Evolutionary conservation across 2,888 invertebrate species (phyloP), one percentile per base, ranked within the genome.

Genomic region (Brachylomia viminalis): DNA sequence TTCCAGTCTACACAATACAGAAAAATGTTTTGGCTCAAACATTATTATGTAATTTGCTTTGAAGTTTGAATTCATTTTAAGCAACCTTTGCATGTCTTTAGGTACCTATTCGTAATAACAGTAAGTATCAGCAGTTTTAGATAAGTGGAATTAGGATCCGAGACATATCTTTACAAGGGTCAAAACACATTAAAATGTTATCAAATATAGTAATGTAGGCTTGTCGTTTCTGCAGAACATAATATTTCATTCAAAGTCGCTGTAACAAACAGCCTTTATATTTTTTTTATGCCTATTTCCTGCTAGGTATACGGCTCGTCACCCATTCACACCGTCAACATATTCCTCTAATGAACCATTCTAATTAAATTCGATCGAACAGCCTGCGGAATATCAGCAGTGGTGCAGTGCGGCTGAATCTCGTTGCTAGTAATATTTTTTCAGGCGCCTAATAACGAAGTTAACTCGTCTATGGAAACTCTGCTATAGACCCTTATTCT

Each of bases 381-480:
- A 69, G 88, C 88, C 88, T 88, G 80, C 83, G 56, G 64, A 78
- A 84, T 72, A 82, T 67, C 65, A 70, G 69, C 54, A 69, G 75
- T 87, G 87, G 73, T 85, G 87, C 87, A 87, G 62, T 85, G 85
- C 87, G 82, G 86, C 42, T 83, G 68, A 72, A 80, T 80, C 78
- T 80, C 58, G 61, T 85, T 87, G 88, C 89, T 72, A 58, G 64
- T 70, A 30, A 75, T 75, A 85, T 87, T 88, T 72, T 72, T 49
- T 61, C 83, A 87, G 88, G 88, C 87, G 87, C 71, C 79, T 27
- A 5, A 56, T 69, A 66, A 72, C 67, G 38, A 78, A 79, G 73
- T 49, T 65, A 77, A 71, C 45, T 59, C 33, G 45, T 66, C 67
- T 79, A 67, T 1, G 1, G 27, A 54, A 68, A 77, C 52, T 83